Conservation (phyloP, 2,888 invertebrate species). For the Pammene fasciana region DNA sequence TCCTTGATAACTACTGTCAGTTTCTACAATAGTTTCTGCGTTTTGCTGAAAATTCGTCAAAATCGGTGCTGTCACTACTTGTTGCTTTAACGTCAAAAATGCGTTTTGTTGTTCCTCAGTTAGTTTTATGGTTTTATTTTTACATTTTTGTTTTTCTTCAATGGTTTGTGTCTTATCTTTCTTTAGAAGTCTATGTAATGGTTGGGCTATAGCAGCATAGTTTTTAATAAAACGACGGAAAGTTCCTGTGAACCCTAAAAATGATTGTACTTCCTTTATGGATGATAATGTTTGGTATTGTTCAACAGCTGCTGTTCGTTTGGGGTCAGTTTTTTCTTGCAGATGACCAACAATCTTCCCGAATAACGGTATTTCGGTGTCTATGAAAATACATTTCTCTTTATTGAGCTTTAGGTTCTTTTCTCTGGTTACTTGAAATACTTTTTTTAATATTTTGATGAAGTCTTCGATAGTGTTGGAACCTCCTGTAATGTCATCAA, state of each 20-base stretch:
- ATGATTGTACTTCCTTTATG: slow-evolving; percentile 3
- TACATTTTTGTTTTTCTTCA: neutral
- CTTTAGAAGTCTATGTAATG: neutral
- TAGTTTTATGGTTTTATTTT: neutral
- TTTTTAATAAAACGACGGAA: slow-evolving; percentile 14
- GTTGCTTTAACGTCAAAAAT: slow-evolving; percentile 33
- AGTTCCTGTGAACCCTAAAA: slow-evolving; percentile 14
- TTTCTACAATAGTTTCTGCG: slow-evolving; percentile 5
- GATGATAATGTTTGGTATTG: no score
- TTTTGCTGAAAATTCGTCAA: slow-evolving; percentile 4
- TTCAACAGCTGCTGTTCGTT: slow-evolving; percentile 1
- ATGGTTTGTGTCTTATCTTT: neutral
- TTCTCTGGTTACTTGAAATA: slow-evolving; percentile 29
- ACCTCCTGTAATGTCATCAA: slow-evolving; percentile 33
- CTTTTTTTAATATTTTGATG: slow-evolving; percentile 9
- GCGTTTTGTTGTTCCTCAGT: slow-evolving; percentile 33
- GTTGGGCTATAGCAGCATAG: slow-evolving; percentile 9
- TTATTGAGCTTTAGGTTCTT: slow-evolving; percentile 32
- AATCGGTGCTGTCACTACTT: neutral
- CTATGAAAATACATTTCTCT: slow-evolving; percentile 34
- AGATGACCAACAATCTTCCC: slow-evolving; percentile 18
- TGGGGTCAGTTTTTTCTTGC: slow-evolving; percentile 24
- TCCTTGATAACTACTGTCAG: slow-evolving; percentile 10
- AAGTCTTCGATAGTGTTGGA: slow-evolving; percentile 15
- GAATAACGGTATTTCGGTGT: slow-evolving; percentile 30